phyloP scores from a whole-genome alignment of 2,113 vertebrate genomes.

The Dipodomys spectabilis region DNA sequence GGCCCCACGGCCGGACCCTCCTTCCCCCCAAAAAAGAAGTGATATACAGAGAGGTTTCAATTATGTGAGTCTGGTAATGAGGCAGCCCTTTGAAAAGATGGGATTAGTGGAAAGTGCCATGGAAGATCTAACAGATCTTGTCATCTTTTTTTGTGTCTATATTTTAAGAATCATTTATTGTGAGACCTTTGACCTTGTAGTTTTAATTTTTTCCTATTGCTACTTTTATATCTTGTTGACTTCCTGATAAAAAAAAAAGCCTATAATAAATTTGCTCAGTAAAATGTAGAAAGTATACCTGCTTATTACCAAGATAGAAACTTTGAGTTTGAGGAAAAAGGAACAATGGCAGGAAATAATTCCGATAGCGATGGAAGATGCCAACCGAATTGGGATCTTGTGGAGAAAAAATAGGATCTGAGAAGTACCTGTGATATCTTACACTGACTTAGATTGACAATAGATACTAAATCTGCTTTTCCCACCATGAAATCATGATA shows the following conservation, averaged over 20 bases:
- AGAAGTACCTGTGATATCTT: neutral
- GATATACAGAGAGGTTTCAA: too few species aligned
- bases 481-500: constrained; percentile 26
- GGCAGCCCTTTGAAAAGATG: neutral
- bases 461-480: constrained; percentile 17
- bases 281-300: constrained; percentile 16
- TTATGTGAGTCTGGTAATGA: too few species aligned
- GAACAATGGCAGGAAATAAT: neutral
- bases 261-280: neutral
- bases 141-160: neutral
- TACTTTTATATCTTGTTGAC: constrained; percentile 12
- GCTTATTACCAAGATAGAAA: neutral
- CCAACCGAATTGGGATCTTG: neutral
- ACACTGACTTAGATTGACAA: neutral
- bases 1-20: too few species aligned
- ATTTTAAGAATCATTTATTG: neutral
- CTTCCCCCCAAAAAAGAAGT: too few species aligned
- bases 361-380: neutral
- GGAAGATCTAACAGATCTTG: neutral
- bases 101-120: neutral
- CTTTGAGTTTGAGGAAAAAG: neutral
- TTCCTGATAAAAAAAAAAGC: constrained; percentile 44
- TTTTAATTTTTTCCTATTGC: neutral
- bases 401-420: neutral
- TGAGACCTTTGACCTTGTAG: constrained; percentile 3